These are phyloP conservation scores for Lemur catta DNA, from an alignment of 2,797 vertebrate species.

Conservation along the genomic window DNA sequence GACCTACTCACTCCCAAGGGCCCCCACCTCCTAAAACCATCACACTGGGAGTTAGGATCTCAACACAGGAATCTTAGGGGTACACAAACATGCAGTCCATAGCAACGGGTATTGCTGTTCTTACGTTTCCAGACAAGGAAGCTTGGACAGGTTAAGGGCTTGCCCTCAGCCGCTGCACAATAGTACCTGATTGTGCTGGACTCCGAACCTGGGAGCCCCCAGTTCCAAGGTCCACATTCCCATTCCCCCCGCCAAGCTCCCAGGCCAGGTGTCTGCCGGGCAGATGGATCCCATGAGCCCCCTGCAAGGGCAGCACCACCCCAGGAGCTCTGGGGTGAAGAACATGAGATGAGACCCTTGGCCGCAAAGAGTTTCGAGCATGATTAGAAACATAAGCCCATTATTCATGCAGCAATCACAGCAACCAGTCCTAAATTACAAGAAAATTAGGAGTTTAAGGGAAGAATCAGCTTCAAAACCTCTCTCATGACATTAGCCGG, in stretches of 20 bases:
- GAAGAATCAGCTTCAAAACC: not conserved
- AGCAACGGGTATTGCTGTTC: no score
- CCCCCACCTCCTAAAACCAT: not conserved
- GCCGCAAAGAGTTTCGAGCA: not conserved
- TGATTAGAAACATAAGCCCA: not conserved
- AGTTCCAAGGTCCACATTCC: not conserved
- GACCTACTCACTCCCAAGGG: not conserved
- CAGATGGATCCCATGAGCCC: accelerated
- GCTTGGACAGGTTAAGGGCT: accelerated
- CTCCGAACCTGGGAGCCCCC: not conserved
- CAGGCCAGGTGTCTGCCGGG: not conserved
- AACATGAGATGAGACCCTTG: not conserved
- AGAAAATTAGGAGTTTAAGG: not conserved
- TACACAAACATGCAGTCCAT: not conserved
- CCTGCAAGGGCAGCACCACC: not conserved
- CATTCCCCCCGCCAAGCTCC: not conserved
- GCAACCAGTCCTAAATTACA: not conserved
- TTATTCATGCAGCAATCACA: not conserved
- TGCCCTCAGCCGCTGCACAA: accelerated
- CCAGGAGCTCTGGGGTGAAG: not conserved
- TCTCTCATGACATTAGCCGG: not conserved
- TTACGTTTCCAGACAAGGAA: not conserved
- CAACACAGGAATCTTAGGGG: not conserved
- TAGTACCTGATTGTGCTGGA: accelerated
- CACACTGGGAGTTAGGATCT: not conserved